phyloP scores from a whole-genome alignment of 2,888 invertebrate genomes.

The Cybosia mesomella region DNA sequence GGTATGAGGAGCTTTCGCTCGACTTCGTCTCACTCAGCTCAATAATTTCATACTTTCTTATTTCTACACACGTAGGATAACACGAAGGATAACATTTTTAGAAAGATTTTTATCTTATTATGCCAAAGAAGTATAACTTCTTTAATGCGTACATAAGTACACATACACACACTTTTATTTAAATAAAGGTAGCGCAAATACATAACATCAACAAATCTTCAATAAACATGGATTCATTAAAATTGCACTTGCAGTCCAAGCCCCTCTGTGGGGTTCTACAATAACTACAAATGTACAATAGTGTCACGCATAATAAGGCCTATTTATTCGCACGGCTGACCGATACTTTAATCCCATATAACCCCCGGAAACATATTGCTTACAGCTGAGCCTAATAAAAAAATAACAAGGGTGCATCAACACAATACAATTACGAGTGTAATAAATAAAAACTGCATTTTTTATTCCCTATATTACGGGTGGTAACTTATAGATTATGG shows the following conservation, averaged over 20 bases:
- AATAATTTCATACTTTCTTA: too few species aligned
- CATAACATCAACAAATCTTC: constrained; percentile 3
- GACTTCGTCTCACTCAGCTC: too few species aligned
- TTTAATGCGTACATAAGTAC: too few species aligned
- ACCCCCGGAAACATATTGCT: constrained; percentile 76
- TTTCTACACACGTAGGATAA: too few species aligned
- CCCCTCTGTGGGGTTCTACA: constrained; percentile 54
- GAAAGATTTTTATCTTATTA: too few species aligned
- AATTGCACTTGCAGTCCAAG: constrained; percentile 38
- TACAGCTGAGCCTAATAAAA: constrained; percentile 70
- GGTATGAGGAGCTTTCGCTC: too few species aligned
- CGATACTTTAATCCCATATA: constrained; percentile 72
- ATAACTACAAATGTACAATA: constrained; percentile 64
- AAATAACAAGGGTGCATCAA: constrained; percentile 45
- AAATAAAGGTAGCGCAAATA: constrained; percentile 4
- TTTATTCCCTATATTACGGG: constrained; percentile 30
- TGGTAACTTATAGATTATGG: constrained; percentile 9
- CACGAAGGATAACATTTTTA: too few species aligned
- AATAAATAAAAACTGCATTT: constrained; percentile 53
- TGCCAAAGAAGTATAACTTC: too few species aligned
- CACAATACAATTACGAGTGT: constrained; percentile 46
- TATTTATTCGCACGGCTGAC: constrained; percentile 75
- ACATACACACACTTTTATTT: too few species aligned
- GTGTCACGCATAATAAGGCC: constrained; percentile 69
- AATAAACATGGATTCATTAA: constrained; percentile 19